Evolutionary conservation across 2,797 vertebrate genomes (phyloP), one percentile per base, ranked within the genome.

Genomic region (Sebastes alutus): DNA sequence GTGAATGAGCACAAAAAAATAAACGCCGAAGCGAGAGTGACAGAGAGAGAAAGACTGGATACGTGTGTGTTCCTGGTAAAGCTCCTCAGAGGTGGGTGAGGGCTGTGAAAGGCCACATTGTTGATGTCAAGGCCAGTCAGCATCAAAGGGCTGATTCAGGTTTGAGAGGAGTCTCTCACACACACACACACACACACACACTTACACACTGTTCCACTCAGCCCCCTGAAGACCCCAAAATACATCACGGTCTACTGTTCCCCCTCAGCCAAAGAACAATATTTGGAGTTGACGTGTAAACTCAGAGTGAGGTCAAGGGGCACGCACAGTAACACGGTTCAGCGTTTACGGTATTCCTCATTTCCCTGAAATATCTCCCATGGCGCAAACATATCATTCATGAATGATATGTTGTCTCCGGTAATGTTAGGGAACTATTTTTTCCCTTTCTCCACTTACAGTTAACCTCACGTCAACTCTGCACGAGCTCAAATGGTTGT

Each of bases 41-140:
- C 77, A 69, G 61, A 80, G 72, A 75, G 58, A 71, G 72, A 81
- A 72, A 81, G 67, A 85, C 86, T 80, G 84, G 55, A 55, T 59
- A 46, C 10, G 58, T 56, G 82, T 83, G 90, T 90, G 89, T 90
- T 87, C 88, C 55, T 46, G 65, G 80, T 81, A 46, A 46, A 85
- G 86, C 76, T 87, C 81, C 82, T 93, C 90, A 65, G 90, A 93
- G 91, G 92, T 90, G 82, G 91, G 78, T 74, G 82, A 90, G 85
- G 85, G 81, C 88, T 90, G 93, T 95, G 94, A 96, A 96, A 96
- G 94, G 95, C 90, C 91, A 94, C 93, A 95, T 93, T 96, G 95
- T 96, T 92, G 93, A 93, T 91, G 92, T 94, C 93, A 88, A 89
- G 91, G 91, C 82, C 92, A 90, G 90, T 95, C 89, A 92, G 91